Conservation (phyloP, 2,113 vertebrate species). For the Oxyruncus cristatus region DNA sequence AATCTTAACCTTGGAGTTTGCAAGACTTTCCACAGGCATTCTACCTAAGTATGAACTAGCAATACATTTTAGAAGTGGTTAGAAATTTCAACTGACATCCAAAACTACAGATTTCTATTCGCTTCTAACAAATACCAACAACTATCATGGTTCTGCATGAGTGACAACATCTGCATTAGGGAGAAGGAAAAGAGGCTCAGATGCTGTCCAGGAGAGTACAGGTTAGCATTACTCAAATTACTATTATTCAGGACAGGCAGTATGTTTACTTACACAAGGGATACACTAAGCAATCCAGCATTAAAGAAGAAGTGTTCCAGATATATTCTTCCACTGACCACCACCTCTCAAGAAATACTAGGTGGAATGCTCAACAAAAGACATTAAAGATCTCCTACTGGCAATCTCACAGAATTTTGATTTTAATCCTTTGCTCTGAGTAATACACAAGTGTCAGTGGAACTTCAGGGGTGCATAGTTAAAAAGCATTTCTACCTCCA, state of each 20-base stretch:
- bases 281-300: not conserved
- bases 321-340: not conserved
- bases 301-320: not conserved
- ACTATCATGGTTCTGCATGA: not conserved
- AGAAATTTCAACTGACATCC: not conserved
- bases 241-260: not conserved
- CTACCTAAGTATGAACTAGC: not conserved
- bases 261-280: not conserved
- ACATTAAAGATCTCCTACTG: not conserved
- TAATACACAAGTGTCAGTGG: not conserved
- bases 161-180: not conserved
- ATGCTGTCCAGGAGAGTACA: not conserved
- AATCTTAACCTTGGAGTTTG: not conserved
- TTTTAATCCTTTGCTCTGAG: not conserved
- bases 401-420: not conserved
- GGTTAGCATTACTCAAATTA: not conserved
- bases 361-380: not conserved
- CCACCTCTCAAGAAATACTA: not conserved
- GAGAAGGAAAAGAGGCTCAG: not conserved
- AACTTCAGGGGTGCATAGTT: not conserved
- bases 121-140: not conserved
- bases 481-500: not conserved
- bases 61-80: not conserved
- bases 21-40: not conserved
- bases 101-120: not conserved